Evolutionary conservation across 2,113 vertebrate genomes (phyloP), one percentile per base, ranked within the genome.

Genomic region (Actenoides hombroni): DNA sequence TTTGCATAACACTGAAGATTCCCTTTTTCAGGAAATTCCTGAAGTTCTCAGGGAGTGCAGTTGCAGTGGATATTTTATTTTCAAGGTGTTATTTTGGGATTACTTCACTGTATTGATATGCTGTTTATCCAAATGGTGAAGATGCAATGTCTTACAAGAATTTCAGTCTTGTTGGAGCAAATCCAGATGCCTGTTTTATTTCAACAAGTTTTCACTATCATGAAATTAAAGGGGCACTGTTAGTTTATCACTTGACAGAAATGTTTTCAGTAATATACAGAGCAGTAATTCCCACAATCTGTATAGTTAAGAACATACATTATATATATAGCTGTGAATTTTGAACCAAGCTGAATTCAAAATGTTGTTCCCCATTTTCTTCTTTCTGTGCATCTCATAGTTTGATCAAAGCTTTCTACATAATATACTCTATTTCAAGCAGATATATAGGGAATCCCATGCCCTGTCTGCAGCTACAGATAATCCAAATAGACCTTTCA

Each of bases 181-280:
- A 96, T 84, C 83, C 92, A 96, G 86, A 39, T 49, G 65, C 59
- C 85, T 97, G 95, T 54, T 96, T 97, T 78, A 88, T 97, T 92
- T 97, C 90, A 96, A 87, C 48, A 88, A 79, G 86, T 90, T 96
- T 95, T 88, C 78, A 46, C 77, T 86, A 57, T 65, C 25, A 33
- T 61, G 46, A 77, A 92, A 79, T 90, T 86, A 91, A 92, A 93
- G 83, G 37, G 49, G 25, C 39, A 86, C 19, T 76, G 18, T 86
- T 84, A 79, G 37, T 81, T 86, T 92, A 91, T 65, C 61, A 65
- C 49, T 87, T 54, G 40, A 37, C 82, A 85, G 54, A 90, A 73
- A 57, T 57, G 24, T 79, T 94, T 91, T 83, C 53, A 69, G 53
- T 33, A 59, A 67, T 24, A 39, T 2, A 8, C 77, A 70, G 35